Conservation (phyloP, 2,797 vertebrate species). For the Myiotriccus ornatus region DNA sequence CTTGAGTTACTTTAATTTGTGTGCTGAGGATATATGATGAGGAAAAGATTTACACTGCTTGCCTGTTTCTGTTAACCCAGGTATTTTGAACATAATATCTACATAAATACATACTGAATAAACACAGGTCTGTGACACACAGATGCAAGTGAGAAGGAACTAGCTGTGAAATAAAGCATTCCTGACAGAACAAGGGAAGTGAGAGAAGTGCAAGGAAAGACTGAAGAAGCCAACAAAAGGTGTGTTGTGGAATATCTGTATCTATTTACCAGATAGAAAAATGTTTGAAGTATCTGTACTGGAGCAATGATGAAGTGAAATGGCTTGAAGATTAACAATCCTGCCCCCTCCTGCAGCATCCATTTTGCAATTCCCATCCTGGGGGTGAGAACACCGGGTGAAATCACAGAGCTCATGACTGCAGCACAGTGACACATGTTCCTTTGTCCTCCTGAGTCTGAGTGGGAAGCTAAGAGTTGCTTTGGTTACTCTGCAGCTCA, state of each 20-base stretch:
- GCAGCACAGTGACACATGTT: background rate
- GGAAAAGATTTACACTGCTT: background rate
- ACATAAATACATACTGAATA: background rate
- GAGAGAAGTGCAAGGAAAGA: background rate
- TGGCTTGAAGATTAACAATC: background rate
- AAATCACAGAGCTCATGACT: accelerated
- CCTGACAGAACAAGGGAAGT: background rate
- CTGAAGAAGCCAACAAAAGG: background rate
- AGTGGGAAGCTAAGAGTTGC: background rate
- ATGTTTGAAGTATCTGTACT: background rate
- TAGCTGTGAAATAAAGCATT: background rate
- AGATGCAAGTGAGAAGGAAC: background rate
- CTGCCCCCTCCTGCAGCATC: background rate
- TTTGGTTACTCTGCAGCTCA: background rate
- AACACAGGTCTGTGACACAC: background rate
- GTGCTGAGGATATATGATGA: background rate
- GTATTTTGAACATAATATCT: background rate
- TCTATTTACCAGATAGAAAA: background rate
- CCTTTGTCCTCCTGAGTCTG: background rate
- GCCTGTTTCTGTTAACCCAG: background rate
- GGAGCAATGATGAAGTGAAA: background rate
- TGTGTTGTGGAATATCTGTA: background rate
- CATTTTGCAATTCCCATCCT: background rate
- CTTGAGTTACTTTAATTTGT: background rate
- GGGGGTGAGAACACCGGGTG: background rate